Base-by-base conservation (phyloP, 2,888 invertebrate genomes). In the Stenotaenia linearis region DNA sequence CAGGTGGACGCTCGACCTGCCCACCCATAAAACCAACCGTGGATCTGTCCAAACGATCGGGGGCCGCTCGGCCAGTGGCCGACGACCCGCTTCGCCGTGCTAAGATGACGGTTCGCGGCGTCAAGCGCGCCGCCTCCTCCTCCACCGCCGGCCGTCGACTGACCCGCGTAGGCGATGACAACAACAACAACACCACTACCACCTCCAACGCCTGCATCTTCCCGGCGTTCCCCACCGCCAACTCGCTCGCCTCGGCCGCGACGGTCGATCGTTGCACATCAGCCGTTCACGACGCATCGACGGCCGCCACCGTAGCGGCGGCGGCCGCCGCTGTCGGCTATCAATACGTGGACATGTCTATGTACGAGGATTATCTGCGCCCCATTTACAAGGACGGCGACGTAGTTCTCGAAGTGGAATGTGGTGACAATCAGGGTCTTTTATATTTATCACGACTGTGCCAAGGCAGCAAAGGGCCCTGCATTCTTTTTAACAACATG, bases 381-480 rank as follows among this genome's bases (percentile, higher is more conserved):
- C 83, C 83, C 3, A 80, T 82, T 25, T 81, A 81, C 35, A 80
- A 81, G 25, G 82, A 83, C 78, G 84, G 84, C 21, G 84, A 85
- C 79, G 81, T 84, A 56, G 82, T 85, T 35, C 82, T 86, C 76
- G 85, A 85, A 80, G 85, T 86, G n/a, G 85, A 86, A 79, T 86
- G 86, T 79, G 86, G 86, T 12, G 82, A 83, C n/a, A 86, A 86
- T 82, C 83, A 83, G 75, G 86, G 84, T 28, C 81, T 82, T 78
- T 83, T 87, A 83, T 86, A 86, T 82, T 82, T 87, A 81, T 84
- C 85, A 18, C 83, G 84, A 78, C 83, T 87, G 75, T 86, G 86
- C 82, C 86, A 87, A 82, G 88, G 88, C 15, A 87, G 87, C 79
- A 87, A 87, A 82, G 87, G 88, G n/a, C 85, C 86, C n/a, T 88